These are phyloP conservation scores for Apogon talboti DNA, from an alignment of 2,797 vertebrate species.

Conservation along the genomic window DNA sequence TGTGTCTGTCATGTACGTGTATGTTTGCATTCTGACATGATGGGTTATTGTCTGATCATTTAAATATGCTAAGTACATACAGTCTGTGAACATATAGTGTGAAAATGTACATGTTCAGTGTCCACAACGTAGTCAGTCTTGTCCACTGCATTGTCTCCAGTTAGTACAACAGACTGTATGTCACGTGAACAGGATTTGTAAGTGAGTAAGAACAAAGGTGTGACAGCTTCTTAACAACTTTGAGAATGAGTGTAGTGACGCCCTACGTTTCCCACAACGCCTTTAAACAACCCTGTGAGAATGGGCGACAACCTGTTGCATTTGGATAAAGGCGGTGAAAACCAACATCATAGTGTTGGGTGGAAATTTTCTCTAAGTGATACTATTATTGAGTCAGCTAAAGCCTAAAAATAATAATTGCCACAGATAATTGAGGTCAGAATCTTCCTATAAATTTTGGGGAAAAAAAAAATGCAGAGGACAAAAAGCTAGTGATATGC, in stretches of 20 bases:
- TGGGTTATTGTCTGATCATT: constrained; percentile 30
- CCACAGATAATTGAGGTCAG: background rate
- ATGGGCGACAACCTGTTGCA: constrained; percentile 19
- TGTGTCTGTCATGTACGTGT: constrained; percentile 38
- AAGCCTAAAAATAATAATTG: constrained; percentile 4
- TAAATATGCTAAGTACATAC: constrained; percentile 16
- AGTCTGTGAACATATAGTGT: background rate
- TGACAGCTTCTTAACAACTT: too few relatives aligned
- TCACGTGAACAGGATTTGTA: background rate
- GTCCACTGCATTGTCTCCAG: background rate
- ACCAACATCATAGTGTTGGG: background rate
- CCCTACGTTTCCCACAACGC: background rate
- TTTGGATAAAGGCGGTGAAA: background rate
- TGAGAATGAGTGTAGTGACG: background rate
- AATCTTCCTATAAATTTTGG: constrained; percentile 15
- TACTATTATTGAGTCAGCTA: background rate
- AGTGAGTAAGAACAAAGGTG: background rate
- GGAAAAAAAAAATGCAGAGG: background rate
- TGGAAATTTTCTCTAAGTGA: too few relatives aligned
- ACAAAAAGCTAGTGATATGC: background rate
- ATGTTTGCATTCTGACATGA: constrained; percentile 37
- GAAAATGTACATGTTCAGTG: background rate
- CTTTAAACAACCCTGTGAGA: background rate
- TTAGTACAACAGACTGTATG: background rate
- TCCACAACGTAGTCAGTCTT: background rate